phyloP scores from a whole-genome alignment of 1,140 invertebrate species.

The Zaprionus gabonicus region DNA sequence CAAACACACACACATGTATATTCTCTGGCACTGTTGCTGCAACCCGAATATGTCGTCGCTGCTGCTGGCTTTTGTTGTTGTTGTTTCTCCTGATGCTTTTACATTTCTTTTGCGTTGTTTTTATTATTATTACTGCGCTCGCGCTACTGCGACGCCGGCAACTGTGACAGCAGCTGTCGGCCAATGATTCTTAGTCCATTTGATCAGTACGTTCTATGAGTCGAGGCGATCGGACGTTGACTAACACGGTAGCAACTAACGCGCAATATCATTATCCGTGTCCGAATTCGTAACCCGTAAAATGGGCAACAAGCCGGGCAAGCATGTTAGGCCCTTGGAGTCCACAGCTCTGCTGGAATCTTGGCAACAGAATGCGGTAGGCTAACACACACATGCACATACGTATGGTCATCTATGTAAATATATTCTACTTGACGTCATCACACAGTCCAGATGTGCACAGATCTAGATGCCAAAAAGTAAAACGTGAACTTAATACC shows the following conservation, averaged over 20 bases:
- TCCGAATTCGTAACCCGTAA: not conserved
- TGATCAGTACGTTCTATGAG: conserved; percentile 54
- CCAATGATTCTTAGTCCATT: conserved; percentile 24
- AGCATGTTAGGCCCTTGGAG: conserved; percentile 34
- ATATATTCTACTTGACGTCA: conserved; percentile 33
- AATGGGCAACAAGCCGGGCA: conserved; percentile 66
- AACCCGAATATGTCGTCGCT: conserved; percentile 32
- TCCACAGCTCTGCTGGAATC: conserved; percentile 15
- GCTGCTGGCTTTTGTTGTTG: conserved; percentile 10
- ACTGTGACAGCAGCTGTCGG: conserved; percentile 29
- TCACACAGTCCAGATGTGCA: conserved; percentile 49
- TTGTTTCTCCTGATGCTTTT: conserved; percentile 28
- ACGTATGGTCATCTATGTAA: conserved; percentile 5
- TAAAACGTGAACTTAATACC: not conserved
- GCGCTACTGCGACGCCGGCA: conserved; percentile 9
- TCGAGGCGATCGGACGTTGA: conserved; percentile 51
- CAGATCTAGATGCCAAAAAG: conserved; percentile 35
- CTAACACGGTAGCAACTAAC: conserved; percentile 29
- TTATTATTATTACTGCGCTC: conserved; percentile 41
- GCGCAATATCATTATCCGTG: conserved; percentile 12
- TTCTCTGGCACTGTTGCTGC: conserved; percentile 12
- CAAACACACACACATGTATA: not conserved
- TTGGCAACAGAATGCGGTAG: conserved; percentile 34
- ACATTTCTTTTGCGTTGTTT: conserved; percentile 41
- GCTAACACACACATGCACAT: conserved; percentile 15